A percentile compares a stretch with the other conserved stretches of the same genome.
Evolutionary conservation across 1,140 invertebrate species (phyloP).

Genomic region (Melitaea cinxia): DNA sequence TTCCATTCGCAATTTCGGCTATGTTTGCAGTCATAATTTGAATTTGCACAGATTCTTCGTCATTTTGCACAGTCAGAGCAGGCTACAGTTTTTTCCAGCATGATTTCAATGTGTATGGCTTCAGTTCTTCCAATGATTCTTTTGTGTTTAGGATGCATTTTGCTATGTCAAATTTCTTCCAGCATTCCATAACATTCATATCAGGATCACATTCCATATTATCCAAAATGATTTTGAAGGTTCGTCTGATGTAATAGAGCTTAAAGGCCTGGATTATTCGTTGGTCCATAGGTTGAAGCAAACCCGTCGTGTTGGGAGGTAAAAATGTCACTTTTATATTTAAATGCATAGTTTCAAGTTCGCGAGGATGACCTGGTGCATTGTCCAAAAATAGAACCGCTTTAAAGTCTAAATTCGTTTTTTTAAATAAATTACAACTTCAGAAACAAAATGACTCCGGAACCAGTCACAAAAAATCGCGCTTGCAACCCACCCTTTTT

Average conservation of each 20-base stretch:
- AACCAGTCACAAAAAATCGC: conserved; percentile 35
- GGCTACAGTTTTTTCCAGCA: conserved; percentile 49
- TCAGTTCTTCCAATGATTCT: conserved; percentile 9
- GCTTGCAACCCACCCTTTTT: conserved; percentile 39
- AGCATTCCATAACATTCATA: conserved; percentile 45
- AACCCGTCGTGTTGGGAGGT: conserved; percentile 41
- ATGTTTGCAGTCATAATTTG: conserved; percentile 12
- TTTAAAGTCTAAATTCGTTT: conserved; percentile 36
- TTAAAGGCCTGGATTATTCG: conserved; percentile 42
- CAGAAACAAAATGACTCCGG: conserved; percentile 30
- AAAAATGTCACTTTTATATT: conserved; percentile 46
- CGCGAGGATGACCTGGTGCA: conserved; percentile 35
- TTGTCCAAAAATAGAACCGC: conserved; percentile 38
- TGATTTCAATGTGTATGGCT: conserved; percentile 3
- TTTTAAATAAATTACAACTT: conserved; percentile 38
- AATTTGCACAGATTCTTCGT: conserved; percentile 53
- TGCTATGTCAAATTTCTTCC: conserved; percentile 36
- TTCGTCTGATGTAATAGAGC: conserved; percentile 37
- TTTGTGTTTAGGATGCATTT: conserved; percentile 1
- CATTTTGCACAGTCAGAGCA: conserved; percentile 44
- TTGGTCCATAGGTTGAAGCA: conserved; percentile 44
- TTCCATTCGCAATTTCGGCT: conserved; percentile 41
- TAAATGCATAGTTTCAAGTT: conserved; percentile 41
- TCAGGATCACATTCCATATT: conserved; percentile 44
- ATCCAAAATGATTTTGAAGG: conserved; percentile 38